Base-by-base conservation (phyloP, 2,888 invertebrate genomes). In the Cephonodes hylas region DNA sequence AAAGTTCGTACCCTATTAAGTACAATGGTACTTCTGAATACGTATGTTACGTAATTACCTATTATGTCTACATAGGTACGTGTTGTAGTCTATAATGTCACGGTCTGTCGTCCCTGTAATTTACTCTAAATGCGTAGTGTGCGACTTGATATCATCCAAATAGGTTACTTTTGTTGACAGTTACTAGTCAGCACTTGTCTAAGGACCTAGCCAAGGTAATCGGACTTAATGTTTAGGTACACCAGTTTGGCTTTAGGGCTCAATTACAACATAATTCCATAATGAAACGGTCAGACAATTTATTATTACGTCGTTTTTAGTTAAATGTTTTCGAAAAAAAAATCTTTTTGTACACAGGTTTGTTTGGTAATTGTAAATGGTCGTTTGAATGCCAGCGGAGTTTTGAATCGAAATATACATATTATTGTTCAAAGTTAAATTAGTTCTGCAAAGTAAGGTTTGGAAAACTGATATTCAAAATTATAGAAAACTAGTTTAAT, bases 201-300 rank as follows among this genome's bases (percentile, higher is more conserved):
- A 38, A 57, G 20, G 20, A 57, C 20, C 38, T 22, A 22, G 38
- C 34, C 22, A 38, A 15, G 1, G 20, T n/a, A 38, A 57, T 38
- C 31, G 4, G 38, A 20, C 57, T 57, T 38, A 38, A 57, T 57
- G 31, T 38, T 34, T 34, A 57, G n/a, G 20, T 22, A 20, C 20
- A 34, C 38, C 20, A 20, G n/a, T 22, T 20, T n/a, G 48, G 8
- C 18, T 27, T 15, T 7, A 18, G n/a, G 27, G 65, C 72, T 72
- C 72, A 74, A 71, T 76, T 73, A 74, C 72, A 67, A 72, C 65
- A 70, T 73, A 79, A 79, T 79, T 69, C 68, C 69, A 72, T 79
- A 78, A 78, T 78, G 75, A 75, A 71, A 64, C 68, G 56, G 63
- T 25, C 56, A 42, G 23, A 13, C 18, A 38, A 7, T 13, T 59